These are phyloP conservation scores for Sander vitreus DNA, from an alignment of 2,113 vertebrate genomes.

Conservation along the genomic window DNA sequence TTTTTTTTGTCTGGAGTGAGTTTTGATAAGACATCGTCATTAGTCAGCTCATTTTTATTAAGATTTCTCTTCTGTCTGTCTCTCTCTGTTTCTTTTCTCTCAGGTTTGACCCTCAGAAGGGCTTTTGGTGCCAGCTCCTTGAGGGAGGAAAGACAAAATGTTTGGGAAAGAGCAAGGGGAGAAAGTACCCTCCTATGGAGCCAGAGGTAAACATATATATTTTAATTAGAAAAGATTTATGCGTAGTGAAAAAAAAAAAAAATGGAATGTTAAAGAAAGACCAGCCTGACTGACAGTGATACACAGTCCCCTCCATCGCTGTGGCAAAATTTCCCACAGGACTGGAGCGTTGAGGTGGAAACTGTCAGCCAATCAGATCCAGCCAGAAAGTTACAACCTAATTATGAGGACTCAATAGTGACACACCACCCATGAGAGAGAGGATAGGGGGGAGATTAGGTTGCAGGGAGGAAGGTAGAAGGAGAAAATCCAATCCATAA, in stretches of 20 bases:
- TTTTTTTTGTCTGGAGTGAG: not conserved
- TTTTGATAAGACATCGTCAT: too few relatives aligned
- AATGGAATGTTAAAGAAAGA: slow-evolving; percentile 37
- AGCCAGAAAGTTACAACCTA: slow-evolving; percentile 65
- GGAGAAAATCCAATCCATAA: slow-evolving; percentile 69
- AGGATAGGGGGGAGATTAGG: slow-evolving; percentile 4
- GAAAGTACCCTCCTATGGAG: slow-evolving; percentile 95
- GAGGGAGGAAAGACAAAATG: slow-evolving; percentile 98
- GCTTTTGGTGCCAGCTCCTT: slow-evolving; percentile 97
- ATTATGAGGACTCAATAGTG: slow-evolving; percentile 72
- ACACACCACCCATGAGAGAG: slow-evolving; percentile 52
- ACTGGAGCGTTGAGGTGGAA: slow-evolving; percentile 40
- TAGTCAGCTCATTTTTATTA: not conserved
- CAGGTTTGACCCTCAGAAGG: slow-evolving; percentile 98
- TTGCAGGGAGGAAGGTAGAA: slow-evolving; percentile 24
- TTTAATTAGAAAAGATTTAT: slow-evolving; percentile 24
- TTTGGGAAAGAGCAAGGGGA: slow-evolving; percentile 96
- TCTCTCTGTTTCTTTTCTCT: slow-evolving; percentile 45
- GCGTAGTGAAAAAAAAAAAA: not conserved
- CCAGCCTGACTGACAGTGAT: slow-evolving; percentile 45
- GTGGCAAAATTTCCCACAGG: slow-evolving; percentile 64
- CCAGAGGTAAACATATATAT: slow-evolving; percentile 84
- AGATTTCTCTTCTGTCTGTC: not conserved
- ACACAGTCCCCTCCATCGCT: slow-evolving; percentile 27
- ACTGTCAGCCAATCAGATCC: slow-evolving; percentile 69